Evolutionary conservation across 2,888 invertebrate genomes (phyloP), one percentile per base, ranked within the genome.

Genomic region (Calephelis perditalis): DNA sequence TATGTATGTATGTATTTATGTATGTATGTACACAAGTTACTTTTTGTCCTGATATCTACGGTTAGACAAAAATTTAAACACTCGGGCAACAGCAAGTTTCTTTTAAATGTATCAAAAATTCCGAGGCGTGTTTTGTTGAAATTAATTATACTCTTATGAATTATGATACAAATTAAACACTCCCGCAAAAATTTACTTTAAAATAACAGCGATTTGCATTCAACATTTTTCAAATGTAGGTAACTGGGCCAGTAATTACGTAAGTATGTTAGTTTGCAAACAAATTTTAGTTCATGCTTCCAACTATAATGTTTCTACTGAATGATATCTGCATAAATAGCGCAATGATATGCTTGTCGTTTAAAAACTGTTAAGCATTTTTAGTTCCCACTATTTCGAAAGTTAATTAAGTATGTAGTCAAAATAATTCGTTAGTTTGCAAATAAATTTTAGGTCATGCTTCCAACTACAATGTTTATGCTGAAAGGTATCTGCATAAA

Each of bases 171-270:
- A 52, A 52, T 52, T 52, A 52, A 52, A 52, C 26, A 40, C 40
- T 40, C 52, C 35, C 35, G 52, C 35, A 52, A 52, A 52, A 52
- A 52, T 52, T 52, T 2, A 35, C 52, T 35, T 26, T 52, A 11
- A 35, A 52, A 52, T 52, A 52, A 15, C 52, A 52, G 52, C 35
- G 35, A 52, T 52, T 52, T 52, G 52, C 35, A 35, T 52, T 35
- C 52, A 52, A 35, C 52, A 52, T 52, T 52, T 52, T 52, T 6
- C 10, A 35, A 52, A 52, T 52, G 35, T 52, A 52, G 52, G 52
- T 52, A 52, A 52, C 10, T 52, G 15, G 52, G 52, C 26, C 52
- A 35, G 52, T 52, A 52, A 52, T 52, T 52, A 52, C 52, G 52
- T 26, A 52, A 52, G 52, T 52, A 15, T 52, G 52, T 52, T 52